Evolutionary conservation across 2,113 vertebrate genomes (phyloP), one percentile per base, ranked within the genome.

Genomic region (Elanus axillaris): DNA sequence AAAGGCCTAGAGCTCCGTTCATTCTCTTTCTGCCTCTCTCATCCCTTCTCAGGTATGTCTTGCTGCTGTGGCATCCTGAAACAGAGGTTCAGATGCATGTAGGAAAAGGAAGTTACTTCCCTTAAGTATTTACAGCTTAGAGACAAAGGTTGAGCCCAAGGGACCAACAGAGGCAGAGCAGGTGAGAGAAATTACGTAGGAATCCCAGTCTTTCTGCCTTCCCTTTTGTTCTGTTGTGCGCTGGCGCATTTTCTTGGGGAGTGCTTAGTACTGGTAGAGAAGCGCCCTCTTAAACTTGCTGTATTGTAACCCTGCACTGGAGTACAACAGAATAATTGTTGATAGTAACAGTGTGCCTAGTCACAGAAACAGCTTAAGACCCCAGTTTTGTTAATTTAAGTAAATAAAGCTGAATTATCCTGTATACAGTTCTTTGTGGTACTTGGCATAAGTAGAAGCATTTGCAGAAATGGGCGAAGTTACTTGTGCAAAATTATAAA

Each of bases 301-400:
- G 21, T 11, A 4, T 48, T 76, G 7, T 38, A 56, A 26, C 0
- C 2, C 19, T 1, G 2, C 16, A 5, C 40, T 45, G 64, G 34
- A 36, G 31, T 66, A 42, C 25, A 47, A 19, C 19, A 21, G 62
- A 31, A 4, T 38, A 43, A 48, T 84, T 89, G 13, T 32, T 60
- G 31, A 45, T 76, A 5, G 0, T 21, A 76, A 23, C 45, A 40
- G 17, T 16, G 11, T 58, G 6, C 13, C 2, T 29, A 50, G 20
- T 69, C 56, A 60, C 36, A 62, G 40, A 66, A 82, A 69, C 20
- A 71, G 4, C 29, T 79, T 42, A 36, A 58, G 55, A 32, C 16
- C 17, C 20, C 1, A 1, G 4, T 42, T 71, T 56, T 60, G 34
- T 67, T 68, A 77, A 63, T 76, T 71, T 38, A 75, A 48, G 53